Percentiles rank a stretch among this genome's conserved stretches.
Conservation (phyloP, 2,888 invertebrate species). For the Apodemia duryi region DNA sequence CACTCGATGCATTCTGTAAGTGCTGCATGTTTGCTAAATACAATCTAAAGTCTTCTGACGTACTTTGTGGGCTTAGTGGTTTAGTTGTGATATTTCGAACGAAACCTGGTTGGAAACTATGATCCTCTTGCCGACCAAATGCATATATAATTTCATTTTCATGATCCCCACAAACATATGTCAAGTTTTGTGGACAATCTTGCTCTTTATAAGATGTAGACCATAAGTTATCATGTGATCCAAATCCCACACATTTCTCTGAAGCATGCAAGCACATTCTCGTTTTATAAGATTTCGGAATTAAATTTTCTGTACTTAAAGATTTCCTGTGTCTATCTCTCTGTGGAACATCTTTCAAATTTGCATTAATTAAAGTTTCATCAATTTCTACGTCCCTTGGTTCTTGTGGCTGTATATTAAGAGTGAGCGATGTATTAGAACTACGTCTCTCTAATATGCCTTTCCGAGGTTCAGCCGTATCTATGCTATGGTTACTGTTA, state of each 20-base stretch:
- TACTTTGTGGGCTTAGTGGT: constrained; percentile 82
- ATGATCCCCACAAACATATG: constrained; percentile 69
- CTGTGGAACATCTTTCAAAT: constrained; percentile 57
- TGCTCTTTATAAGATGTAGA: constrained; percentile 64
- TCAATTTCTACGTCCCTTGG: constrained; percentile 71
- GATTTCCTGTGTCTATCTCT: constrained; percentile 75
- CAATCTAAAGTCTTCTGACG: constrained; percentile 84
- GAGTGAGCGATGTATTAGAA: constrained; percentile 89
- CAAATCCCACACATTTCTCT: constrained; percentile 55
- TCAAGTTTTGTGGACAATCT: constrained; percentile 59
- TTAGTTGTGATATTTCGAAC: constrained; percentile 81
- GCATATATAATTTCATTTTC: constrained; percentile 75
- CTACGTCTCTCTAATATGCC: constrained; percentile 87
- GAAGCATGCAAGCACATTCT: constrained; percentile 51
- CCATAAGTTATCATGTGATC: constrained; percentile 76
- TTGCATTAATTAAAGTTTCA: constrained; percentile 54
- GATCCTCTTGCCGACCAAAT: constrained; percentile 64
- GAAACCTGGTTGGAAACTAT: constrained; percentile 52
- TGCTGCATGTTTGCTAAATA: constrained; percentile 87
- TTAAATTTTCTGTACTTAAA: constrained; percentile 80
- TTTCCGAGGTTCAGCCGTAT: constrained; percentile 69
- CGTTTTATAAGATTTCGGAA: constrained; percentile 70
- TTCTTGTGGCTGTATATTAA: constrained; percentile 73
- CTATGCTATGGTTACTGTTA: constrained; percentile 72
- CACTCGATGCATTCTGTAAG: constrained; percentile 84